Evolutionary conservation across 1,140 invertebrate species (phyloP).

Genomic region (Oedothorax gibbosus): DNA sequence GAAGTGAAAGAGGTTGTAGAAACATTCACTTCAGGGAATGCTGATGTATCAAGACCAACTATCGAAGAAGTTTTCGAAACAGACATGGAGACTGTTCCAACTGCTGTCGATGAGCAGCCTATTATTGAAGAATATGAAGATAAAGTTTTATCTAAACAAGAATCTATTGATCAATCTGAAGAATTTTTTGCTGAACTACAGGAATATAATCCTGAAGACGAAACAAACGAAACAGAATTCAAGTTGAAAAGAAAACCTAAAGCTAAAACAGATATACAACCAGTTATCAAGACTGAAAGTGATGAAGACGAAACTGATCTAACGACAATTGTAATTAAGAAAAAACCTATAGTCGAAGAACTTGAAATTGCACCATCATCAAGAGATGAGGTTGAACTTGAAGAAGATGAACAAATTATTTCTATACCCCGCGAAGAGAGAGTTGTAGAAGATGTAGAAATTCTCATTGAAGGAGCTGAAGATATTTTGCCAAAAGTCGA

Average conservation of each 20-base stretch:
- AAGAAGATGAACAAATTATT: conserved; percentile 45
- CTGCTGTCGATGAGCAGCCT: conserved; percentile 23
- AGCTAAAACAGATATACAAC: conserved; percentile 59
- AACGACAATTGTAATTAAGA: conserved; percentile 62
- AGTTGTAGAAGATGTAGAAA: conserved; percentile 45
- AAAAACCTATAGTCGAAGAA: conserved; percentile 61
- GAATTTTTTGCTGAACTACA: conserved; percentile 11
- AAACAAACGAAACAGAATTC: conserved; percentile 25
- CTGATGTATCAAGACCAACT: conserved; percentile 10
- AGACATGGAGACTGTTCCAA: conserved; percentile 17
- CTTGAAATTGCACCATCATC: conserved; percentile 13
- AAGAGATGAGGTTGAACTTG: conserved; percentile 19
- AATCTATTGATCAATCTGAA: conserved; percentile 23
- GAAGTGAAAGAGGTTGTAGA: conserved; percentile 55
- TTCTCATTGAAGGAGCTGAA: conserved; percentile 49
- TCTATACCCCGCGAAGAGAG: conserved; percentile 27
- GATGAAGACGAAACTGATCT: conserved; percentile 64
- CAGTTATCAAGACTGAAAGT: conserved; percentile 33
- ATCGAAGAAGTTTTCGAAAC: conserved; percentile 50
- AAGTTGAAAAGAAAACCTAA: conserved; percentile 53
- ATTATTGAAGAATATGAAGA: conserved; percentile 53
- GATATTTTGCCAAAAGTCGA: conserved; percentile 47
- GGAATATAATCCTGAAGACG: conserved; percentile 2
- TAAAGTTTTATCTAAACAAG: background rate
- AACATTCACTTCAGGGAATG: conserved; percentile 41